Base-by-base conservation (phyloP, 2,888 invertebrate species). In the Phrixothrix hirtus region DNA sequence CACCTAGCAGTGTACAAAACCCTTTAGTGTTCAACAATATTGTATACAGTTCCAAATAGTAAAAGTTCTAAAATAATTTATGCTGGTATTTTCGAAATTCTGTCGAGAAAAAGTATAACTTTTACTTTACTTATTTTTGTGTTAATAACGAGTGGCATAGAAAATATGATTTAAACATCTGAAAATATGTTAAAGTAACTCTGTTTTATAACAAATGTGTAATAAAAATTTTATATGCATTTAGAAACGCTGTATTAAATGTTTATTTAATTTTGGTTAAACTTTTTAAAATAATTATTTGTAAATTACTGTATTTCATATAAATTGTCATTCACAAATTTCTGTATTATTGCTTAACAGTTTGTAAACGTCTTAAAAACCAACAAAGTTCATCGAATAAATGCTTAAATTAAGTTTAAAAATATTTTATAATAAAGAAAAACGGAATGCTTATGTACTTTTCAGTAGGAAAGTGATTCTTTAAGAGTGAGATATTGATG, bases 401-500 rank as follows among this genome's bases (percentile, higher is more conserved):
- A n/a, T n/a, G n/a, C n/a, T n/a, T n/a, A n/a, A 31, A 11, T 11
- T 30, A 31, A 2, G 13, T 12, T 2, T 12, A 5, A 5, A 31
- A 11, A 11, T 31, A 31, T 10, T 31, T 3, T 31, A 7, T 10
- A 12, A n/a, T n/a, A n/a, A n/a, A n/a, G n/a, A 1, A 3, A 31
- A 34, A 34, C 1, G n/a, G 21, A 21, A 21, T 27, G 26, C 17
- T 10, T 17, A 30, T 41, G 15, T 34, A 25, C 7, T 16, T 16
- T 25, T 15, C 35, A 48, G 21, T 17, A 29, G 30, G 26, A 46
- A 52, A 34, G 46, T 21, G 43, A 53, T 57, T 34, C 38, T 53
- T 46, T 25, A 41, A 44, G 45, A 54, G 48, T 31, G 54, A 36
- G 53, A 57, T 59, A 59, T 59, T 59, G 59, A 59, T 57, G 47